Evolutionary conservation across 2,113 vertebrate species (phyloP), one percentile per base, ranked within the genome.

Genomic region (Vanacampus margaritifer): DNA sequence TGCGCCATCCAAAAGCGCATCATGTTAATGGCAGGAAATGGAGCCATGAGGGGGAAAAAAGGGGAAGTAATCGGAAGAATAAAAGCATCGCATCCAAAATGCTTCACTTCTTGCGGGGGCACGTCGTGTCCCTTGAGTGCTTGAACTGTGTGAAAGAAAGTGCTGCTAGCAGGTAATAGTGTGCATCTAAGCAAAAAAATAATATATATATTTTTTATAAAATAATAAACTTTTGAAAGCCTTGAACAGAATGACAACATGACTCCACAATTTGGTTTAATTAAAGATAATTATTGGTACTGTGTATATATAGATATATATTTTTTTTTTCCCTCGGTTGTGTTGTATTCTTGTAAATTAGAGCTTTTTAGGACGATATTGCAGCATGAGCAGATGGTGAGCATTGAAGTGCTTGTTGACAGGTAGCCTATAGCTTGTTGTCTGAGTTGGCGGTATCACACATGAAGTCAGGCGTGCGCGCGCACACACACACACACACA

Each of bases 391-490:
- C 94, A 97, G 95, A 95, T 95, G 95, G 94, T 84, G 89, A 89
- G 92, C 90, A 90, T 91, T 94, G 92, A 94, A 94, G 92, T 93
- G 91, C 90, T 89, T 91, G 93, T 94, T 94, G 95, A 96, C 93
- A 95, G 94, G 94, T 95, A 95, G 92, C 89, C 90, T 94, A 91
- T 94, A 95, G 91, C 89, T 89, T 94, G 90, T 93, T 93, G 93
- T 95, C 91, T 94, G 91, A 91, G 93, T 91, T 92, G 92, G 88
- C 88, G 36, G 65, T 79, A 84, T 81, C 90, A 93, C 93, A 94
- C 91, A 92, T 89, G 88, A 91, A 72, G 64, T 6, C 5, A 80
- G 58, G 39, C 58, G 43, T 57, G 46, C 54, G 3, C 68, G 64
- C 48, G 63, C 45, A 53, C 35, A 17, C 64, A 56, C 35, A 19